phyloP scores from a whole-genome alignment of 2,113 vertebrate species.

The Pampusana beccarii region DNA sequence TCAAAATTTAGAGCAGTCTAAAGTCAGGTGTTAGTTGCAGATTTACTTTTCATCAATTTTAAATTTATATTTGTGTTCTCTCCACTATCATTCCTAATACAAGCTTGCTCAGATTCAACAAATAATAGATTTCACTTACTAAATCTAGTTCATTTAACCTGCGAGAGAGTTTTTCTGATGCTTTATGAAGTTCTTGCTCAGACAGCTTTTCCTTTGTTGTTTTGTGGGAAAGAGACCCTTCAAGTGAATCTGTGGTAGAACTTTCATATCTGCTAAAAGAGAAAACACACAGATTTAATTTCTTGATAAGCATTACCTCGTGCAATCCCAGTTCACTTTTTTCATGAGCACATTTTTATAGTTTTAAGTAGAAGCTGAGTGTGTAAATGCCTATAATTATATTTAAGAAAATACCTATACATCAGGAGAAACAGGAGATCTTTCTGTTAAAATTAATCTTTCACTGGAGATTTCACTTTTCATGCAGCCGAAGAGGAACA shows the following conservation, averaged over 20 bases:
- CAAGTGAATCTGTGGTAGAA: background rate
- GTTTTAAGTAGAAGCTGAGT: background rate
- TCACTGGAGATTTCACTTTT: background rate
- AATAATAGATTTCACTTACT: conserved; percentile 70
- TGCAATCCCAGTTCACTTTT: background rate
- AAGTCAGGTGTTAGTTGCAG: background rate
- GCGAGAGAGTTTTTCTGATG: conserved; percentile 85
- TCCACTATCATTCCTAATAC: background rate
- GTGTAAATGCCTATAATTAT: background rate
- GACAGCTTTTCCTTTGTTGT: conserved; percentile 74
- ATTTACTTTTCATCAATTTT: background rate
- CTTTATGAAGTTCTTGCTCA: conserved; percentile 80
- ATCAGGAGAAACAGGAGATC: background rate
- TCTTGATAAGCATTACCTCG: background rate
- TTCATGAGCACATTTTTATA: background rate
- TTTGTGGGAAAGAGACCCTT: conserved; percentile 64
- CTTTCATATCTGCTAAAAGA: conserved; percentile 6
- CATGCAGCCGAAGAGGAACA: background rate
- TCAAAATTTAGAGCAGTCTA: background rate
- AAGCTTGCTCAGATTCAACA: background rate
- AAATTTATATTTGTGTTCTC: background rate
- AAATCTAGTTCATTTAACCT: conserved; percentile 86
- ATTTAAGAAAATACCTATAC: background rate
- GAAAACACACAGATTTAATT: background rate
- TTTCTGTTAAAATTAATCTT: background rate